Evolutionary conservation across 2,888 invertebrate species (phyloP), one percentile per base, ranked within the genome.

Genomic region (Oxyteleia sp.): DNA sequence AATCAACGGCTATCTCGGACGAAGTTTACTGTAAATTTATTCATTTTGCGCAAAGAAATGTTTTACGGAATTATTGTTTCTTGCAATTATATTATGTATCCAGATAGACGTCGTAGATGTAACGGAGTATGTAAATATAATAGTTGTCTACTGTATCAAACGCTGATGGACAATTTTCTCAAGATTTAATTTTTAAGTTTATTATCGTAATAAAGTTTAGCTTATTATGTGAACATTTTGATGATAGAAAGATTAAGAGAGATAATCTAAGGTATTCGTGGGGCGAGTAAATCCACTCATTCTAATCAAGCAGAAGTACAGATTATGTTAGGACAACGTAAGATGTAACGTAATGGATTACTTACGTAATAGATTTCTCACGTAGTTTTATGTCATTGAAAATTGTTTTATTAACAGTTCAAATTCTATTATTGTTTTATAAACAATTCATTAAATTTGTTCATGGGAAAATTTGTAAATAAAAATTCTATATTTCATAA

Each of bases 1-100:
- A 71, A 71, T 49, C 47, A 49, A 59, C 18, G 7, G 47, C 47
- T 38, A 35, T 29, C 43, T 71, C 49, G 23, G 26, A 23, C n/a
- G 20, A 35, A 26, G 26, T 59, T 72, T 61, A 72, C 26, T 61
- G 61, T 51, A 43, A 72, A 72, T 72, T 61, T 63, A 72, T 72
- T 63, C 72, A 38, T 57, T 29, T 43, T 13, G 18, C 23, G 26
- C 8, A 8, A 13, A 20, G 26, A 23, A 35, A 26, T 13, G 16
- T 26, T 49, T 51, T 41, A 10, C 41, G 41, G 10, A 68, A 59
- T 59, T 59, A 59, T 63, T 63, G 63, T 74, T 69, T 45, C 55
- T 43, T 35, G 32, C 59, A 43, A 74, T 74, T 74, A 55, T 45
- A 35, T 18, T 35, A 32, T 55, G 16, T 47, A 45, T 45, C 32